A percentile compares a stretch with the other conserved stretches of the same genome.
Evolutionary conservation across 2,113 vertebrate genomes (phyloP).

Genomic region (Aramus guarauna): DNA sequence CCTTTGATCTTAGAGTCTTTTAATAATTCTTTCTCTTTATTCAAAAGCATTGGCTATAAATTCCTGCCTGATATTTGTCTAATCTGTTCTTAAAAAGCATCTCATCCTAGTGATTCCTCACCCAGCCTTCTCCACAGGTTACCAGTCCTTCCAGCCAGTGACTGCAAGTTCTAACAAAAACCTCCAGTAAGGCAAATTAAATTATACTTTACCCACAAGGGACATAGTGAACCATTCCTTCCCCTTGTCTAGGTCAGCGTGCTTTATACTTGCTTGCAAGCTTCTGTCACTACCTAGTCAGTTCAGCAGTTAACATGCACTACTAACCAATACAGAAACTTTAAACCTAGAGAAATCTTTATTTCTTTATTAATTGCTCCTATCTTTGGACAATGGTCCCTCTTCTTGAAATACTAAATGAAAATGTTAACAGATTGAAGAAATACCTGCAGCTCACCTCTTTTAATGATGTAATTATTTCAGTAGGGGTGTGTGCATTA

Average conservation of each 20-base stretch:
- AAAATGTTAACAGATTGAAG: background rate
- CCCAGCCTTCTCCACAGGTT: background rate
- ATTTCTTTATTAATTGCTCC: background rate
- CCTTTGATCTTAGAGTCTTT: background rate
- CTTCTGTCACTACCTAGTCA: background rate
- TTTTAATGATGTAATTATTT: background rate
- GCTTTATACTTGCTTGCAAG: background rate
- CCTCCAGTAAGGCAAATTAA: background rate
- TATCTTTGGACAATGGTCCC: background rate
- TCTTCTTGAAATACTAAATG: background rate
- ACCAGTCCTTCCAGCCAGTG: background rate
- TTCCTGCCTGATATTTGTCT: background rate
- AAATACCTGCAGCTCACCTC: background rate
- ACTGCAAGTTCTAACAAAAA: background rate
- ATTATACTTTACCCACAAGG: background rate
- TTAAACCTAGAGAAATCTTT: background rate
- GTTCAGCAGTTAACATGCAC: background rate
- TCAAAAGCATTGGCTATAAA: background rate
- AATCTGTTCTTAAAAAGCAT: background rate
- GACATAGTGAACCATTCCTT: background rate
- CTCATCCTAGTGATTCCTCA: background rate
- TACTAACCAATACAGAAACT: background rate
- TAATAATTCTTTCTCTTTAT: background rate
- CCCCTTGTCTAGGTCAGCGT: background rate
- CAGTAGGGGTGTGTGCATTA: background rate